Base-by-base conservation (phyloP, 2,888 invertebrate species). In the Cataglyphis cursor region DNA sequence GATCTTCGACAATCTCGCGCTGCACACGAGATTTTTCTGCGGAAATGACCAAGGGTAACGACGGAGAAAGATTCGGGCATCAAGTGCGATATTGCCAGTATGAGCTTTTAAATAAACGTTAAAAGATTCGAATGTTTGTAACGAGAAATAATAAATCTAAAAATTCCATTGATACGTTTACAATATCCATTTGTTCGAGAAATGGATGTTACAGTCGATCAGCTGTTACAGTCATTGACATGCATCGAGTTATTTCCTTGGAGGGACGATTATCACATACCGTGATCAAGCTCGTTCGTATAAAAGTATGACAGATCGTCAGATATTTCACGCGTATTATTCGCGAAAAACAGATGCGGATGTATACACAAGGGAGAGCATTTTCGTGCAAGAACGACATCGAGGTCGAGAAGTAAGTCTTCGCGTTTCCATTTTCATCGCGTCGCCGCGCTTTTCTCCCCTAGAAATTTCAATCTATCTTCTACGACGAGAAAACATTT, bases 221-320 rank as follows among this genome's bases (percentile, higher is more conserved):
- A 24, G 24, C 24, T 24, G 68, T 86, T 84, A 38, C 38, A 35
- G 35, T 70, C 44, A 75, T 83, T 78, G 64, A 84, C 8, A n/a
- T 73, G 66, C 73, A 62, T 85, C 81, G 44, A 61, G 83, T 87
- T 89, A 89, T 89, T 89, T 89, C 89, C 89, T 86, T 70, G 31
- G 89, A 24, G 24, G 31, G 31, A 65, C 86, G 87, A 86, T 81
- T 81, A 83, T 84, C 48, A 65, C 84, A 35, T 18, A 24, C 0
- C 57, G 21, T 10, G 62, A 73, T 64, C 64, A 61, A 24, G 54
- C 70, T 31, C 21, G 48, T 9, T 66, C 21, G 59, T 31, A 59
- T 31, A 24, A 68, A 62, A 78, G 70, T 80, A 66, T 54, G 65
- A 44, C 44, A 44, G 51, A 85, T 81, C 81, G 68, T 76, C 75